Percentiles rank a stretch among this genome's conserved stretches.
Evolutionary conservation across 2,888 invertebrate genomes (phyloP).

Genomic region (Aethes cnicana): DNA sequence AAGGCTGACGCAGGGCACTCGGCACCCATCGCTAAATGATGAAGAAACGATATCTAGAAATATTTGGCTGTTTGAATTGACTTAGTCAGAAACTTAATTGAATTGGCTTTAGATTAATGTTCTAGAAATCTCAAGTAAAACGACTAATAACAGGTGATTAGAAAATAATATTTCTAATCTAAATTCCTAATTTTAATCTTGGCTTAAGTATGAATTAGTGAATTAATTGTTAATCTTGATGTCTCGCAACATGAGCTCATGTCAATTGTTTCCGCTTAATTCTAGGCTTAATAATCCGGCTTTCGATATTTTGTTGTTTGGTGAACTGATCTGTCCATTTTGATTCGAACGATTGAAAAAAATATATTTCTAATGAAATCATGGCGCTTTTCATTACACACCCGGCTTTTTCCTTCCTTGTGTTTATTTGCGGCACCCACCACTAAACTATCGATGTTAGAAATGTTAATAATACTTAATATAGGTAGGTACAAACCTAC

Average conservation of each 20-base stretch:
- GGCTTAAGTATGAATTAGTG: slow-evolving; percentile 13
- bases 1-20: too few relatives aligned
- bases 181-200: slow-evolving; percentile 9
- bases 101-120: too few relatives aligned
- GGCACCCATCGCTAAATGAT: too few relatives aligned
- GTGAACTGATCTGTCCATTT: slow-evolving; percentile 74
- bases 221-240: slow-evolving; percentile 20
- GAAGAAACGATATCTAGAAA: too few relatives aligned
- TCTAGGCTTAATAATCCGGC: slow-evolving; percentile 63
- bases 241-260: slow-evolving; percentile 34
- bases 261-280: slow-evolving; percentile 56
- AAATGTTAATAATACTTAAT: too few relatives aligned
- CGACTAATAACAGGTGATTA: too few relatives aligned
- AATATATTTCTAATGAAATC: slow-evolving; percentile 76
- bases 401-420: slow-evolving; percentile 59
- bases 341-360: slow-evolving; percentile 71
- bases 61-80: not conserved
- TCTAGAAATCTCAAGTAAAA: too few relatives aligned
- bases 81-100: not conserved
- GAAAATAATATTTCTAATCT: not conserved
- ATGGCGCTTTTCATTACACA: slow-evolving; percentile 76
- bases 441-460: not conserved
- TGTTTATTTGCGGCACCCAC: slow-evolving; percentile 28
- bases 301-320: slow-evolving; percentile 57
- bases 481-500: too few relatives aligned